Evolutionary conservation across 2,888 invertebrate species (phyloP).

Genomic region (Idaea straminata): DNA sequence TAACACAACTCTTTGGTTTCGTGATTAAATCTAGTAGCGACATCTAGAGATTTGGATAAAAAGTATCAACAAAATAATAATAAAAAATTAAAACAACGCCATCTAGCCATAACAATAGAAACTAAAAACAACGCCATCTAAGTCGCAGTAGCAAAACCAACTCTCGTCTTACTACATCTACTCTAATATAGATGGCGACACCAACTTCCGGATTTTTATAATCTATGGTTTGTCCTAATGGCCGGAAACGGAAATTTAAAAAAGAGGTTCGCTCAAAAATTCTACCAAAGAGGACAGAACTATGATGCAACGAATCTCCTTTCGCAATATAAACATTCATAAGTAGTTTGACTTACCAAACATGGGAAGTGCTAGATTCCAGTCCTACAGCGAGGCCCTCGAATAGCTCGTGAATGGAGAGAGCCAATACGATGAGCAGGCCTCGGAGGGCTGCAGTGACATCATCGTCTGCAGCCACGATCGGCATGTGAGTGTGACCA

Average conservation of each 20-base stretch:
- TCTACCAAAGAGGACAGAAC: neutral
- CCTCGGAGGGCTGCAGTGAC: conserved; percentile 83
- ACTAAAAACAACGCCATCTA: neutral
- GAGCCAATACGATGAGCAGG: conserved; percentile 88
- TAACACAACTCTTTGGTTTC: no score
- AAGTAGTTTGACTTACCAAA: conserved; percentile 54
- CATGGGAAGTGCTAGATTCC: conserved; percentile 78
- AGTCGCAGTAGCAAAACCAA: conserved; percentile 12
- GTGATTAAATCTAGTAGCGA: no score
- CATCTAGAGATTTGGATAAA: no score
- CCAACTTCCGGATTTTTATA: neutral
- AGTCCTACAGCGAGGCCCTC: conserved; percentile 92
- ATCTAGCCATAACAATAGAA: neutral
- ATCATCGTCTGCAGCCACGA: conserved; percentile 51
- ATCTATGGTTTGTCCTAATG: neutral
- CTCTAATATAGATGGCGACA: conserved; percentile 30
- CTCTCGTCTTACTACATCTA: conserved; percentile 25
- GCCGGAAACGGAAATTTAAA: neutral
- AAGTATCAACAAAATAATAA: no score
- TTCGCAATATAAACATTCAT: neutral
- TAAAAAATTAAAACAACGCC: neutral
- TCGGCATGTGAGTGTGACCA: conserved; percentile 71
- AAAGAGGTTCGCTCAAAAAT: neutral
- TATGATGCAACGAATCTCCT: no score
- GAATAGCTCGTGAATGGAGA: conserved; percentile 92